Base-by-base conservation (phyloP, 2,113 vertebrate genomes). In the Plotosus lineatus region DNA sequence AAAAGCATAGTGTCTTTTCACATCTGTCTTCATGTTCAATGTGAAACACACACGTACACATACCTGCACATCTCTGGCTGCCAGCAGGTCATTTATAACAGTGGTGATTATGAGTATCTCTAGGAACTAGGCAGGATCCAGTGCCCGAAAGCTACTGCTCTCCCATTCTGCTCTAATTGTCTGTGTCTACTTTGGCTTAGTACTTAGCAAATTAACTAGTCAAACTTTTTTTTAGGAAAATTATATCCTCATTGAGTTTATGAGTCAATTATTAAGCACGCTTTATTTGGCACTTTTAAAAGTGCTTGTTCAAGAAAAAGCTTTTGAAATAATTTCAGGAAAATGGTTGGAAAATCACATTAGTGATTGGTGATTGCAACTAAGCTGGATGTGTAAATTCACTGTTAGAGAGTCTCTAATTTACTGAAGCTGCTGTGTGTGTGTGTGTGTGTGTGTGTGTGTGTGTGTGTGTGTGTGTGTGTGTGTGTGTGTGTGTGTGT, bases 261-360 rank as follows among this genome's bases (percentile, higher is more conserved):
- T 79, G 26, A 89, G 75, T 88, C 89, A 88, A 85, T 90, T 83
- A 76, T 83, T 80, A 74, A 78, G 31, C 66, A 58, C 81, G 82
- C 86, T 89, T 88, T 92, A 91, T 90, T 89, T 89, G 88, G 75
- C 65, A 71, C 82, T 88, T 89, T 88, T 88, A 89, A 89, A 82
- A 84, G 81, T 56, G 77, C 72, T 89, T 82, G 85, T 81, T 86
- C 82, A 80, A 68, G 23, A 88, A 87, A 51, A 77, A 77, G 81
- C 74, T 82, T 44, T 75, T 76, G 72, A 83, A 84, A 73, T 88
- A 88, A 90, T 91, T 92, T 89, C 75, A 87, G 85, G 80, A 28
- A 68, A 88, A 82, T 78, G 79, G 74, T 89, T 85, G 80, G 82
- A 76, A 90, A 91, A 88, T 87, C 87, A 83, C 85, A 78, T 55